Evolutionary conservation across 2,888 invertebrate genomes (phyloP).

Genomic region (Synanthedon andrenaeformis): DNA sequence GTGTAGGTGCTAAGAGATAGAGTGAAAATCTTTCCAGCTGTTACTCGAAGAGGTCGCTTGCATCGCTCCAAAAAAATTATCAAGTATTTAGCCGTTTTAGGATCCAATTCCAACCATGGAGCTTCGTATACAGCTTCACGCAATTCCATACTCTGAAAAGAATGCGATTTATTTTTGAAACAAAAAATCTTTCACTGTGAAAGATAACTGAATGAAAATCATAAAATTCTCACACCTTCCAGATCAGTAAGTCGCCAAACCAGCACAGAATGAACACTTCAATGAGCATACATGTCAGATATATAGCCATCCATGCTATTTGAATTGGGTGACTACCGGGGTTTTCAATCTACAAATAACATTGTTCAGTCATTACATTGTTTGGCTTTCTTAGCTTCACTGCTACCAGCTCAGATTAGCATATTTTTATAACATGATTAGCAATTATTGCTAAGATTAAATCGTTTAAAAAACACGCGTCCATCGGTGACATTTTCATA

Average conservation of each 20-base stretch:
- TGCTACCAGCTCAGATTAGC: too few relatives aligned
- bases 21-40: slow-evolving; percentile 66
- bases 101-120: slow-evolving; percentile 51
- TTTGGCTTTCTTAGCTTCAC: neutral
- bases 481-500: too few relatives aligned
- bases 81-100: slow-evolving; percentile 39
- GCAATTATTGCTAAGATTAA: too few relatives aligned
- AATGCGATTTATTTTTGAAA: neutral
- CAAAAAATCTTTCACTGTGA: too few relatives aligned
- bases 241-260: slow-evolving; percentile 63
- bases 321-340: slow-evolving; percentile 58
- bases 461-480: too few relatives aligned
- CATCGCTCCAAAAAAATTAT: slow-evolving; percentile 61
- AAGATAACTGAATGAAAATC: neutral
- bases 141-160: slow-evolving; percentile 54
- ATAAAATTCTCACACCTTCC: slow-evolving; percentile 36
- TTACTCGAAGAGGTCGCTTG: slow-evolving; percentile 58
- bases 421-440: too few relatives aligned
- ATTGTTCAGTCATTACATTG: neutral
- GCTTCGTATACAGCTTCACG: slow-evolving; percentile 64
- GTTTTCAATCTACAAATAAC: slow-evolving; percentile 44
- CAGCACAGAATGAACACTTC: slow-evolving; percentile 65
- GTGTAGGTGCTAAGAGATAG: slow-evolving; percentile 66
- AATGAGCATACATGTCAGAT: slow-evolving; percentile 61
- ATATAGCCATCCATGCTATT: slow-evolving; percentile 63